Evolutionary conservation across 2,888 invertebrate species (phyloP), one percentile per base, ranked within the genome.

Genomic region (Brachypterus glaber): DNA sequence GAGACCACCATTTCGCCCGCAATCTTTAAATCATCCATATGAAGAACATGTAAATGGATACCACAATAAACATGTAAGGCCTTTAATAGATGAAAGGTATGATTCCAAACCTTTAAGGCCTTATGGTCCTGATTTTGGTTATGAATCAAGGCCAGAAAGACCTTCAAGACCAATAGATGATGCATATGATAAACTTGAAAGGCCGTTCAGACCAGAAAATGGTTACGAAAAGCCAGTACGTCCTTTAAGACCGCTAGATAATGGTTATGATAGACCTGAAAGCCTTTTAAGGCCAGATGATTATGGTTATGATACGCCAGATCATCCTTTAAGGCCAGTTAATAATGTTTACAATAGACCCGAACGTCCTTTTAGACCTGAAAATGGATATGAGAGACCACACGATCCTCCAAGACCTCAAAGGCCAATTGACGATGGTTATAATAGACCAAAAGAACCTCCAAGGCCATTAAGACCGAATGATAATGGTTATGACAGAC

Each of bases 1-100:
- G 12, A 26, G 37, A 32, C 49, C 50, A 17, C 48, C 45, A 27
- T 51, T 48, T 35, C 35, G 44, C 39, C 51, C 47, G 11, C 35
- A 39, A 8, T 30, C 31, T 17, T 37, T 44, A 17, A 47, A 46
- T 33, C 42, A 37, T 33, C 49, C 49, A 7, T 48, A 49, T 29
- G 35, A 46, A 15, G 47, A 48, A 39, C 39, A 37, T 15, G 34
- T 37, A 32, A 37, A 37, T 17, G 40, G 35, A 30, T 30, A 15
- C 12, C 24, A 12, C 5, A 15, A 18, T 26, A 8, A 38, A 37
- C 41, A 39, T 29, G 36, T 33, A 39, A 18, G 36, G 16, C 33
- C 16, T 39, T 25, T 36, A 37, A 29, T 41, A 38, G 36, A 46
- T 39, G 27, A 27, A 11, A 27, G 27, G 12, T 39, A 41, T 33